These are phyloP conservation scores for Yponomeuta evonymella DNA, from an alignment of 2,888 invertebrate species.

Conservation along the genomic window DNA sequence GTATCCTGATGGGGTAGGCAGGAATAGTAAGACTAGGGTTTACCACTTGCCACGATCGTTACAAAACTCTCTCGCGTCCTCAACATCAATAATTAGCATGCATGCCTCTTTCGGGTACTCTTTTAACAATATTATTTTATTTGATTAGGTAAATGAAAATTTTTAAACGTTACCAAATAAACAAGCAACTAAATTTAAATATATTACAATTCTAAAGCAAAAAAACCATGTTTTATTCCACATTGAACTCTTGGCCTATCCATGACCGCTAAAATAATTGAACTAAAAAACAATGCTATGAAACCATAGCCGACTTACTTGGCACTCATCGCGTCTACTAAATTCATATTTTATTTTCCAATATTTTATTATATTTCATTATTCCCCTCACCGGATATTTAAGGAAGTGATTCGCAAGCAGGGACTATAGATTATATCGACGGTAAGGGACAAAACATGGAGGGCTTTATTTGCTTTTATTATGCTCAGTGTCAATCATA, in stretches of 20 bases:
- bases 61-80: no score
- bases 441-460: conserved; percentile 20
- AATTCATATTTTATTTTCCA: neutral
- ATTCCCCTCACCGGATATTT: neutral
- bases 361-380: neutral
- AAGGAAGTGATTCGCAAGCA: conserved; percentile 18
- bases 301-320: neutral
- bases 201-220: no score
- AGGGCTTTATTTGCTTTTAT: conserved; percentile 38
- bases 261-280: neutral
- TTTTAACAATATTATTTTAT: no score
- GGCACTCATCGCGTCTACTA: neutral
- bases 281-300: neutral
- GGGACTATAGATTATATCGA: conserved; percentile 12
- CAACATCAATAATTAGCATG: no score
- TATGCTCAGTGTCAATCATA: conserved; percentile 48
- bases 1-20: no score
- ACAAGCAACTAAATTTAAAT: no score
- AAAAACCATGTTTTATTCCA: neutral
- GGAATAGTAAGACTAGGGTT: no score
- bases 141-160: no score
- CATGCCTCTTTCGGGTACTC: no score
- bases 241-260: neutral
- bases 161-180: no score
- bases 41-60: no score